Conservation (phyloP, 1,140 invertebrate species). For the Anoplolepis gracilipes region DNA sequence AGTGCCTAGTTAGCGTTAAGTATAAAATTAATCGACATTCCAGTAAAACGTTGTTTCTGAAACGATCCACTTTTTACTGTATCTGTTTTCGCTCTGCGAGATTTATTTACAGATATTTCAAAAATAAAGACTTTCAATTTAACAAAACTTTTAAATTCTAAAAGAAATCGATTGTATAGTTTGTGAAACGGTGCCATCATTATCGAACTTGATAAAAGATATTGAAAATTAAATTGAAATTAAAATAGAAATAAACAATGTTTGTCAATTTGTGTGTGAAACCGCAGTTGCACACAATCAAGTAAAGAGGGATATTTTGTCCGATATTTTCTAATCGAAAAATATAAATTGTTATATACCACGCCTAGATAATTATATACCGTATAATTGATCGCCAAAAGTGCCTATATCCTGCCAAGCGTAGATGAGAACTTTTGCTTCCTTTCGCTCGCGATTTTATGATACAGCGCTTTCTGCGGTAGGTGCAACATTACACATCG, state of each 20-base stretch:
- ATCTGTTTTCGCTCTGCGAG: background rate
- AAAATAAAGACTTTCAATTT: too few relatives aligned
- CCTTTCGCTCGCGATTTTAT: constrained; percentile 24
- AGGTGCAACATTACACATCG: constrained; percentile 20
- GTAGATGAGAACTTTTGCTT: constrained; percentile 46
- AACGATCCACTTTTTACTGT: background rate
- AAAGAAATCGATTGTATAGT: background rate
- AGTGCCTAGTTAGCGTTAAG: constrained; percentile 31
- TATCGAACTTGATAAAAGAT: background rate
- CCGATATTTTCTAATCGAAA: background rate
- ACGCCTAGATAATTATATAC: background rate
- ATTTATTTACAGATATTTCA: background rate
- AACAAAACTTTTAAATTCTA: background rate
- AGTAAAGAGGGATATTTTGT: background rate
- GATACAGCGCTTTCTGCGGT: constrained; percentile 26
- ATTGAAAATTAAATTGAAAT: background rate
- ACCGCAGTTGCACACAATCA: background rate
- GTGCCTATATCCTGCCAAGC: constrained; percentile 48
- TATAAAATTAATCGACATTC: constrained; percentile 28
- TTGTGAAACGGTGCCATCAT: background rate
- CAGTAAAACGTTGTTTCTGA: background rate
- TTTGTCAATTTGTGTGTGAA: background rate
- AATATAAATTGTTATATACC: background rate
- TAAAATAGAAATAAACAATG: background rate
- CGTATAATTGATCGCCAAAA: constrained; percentile 33